phyloP scores from a whole-genome alignment of 2,797 vertebrate genomes.

The Diceros bicornis region DNA sequence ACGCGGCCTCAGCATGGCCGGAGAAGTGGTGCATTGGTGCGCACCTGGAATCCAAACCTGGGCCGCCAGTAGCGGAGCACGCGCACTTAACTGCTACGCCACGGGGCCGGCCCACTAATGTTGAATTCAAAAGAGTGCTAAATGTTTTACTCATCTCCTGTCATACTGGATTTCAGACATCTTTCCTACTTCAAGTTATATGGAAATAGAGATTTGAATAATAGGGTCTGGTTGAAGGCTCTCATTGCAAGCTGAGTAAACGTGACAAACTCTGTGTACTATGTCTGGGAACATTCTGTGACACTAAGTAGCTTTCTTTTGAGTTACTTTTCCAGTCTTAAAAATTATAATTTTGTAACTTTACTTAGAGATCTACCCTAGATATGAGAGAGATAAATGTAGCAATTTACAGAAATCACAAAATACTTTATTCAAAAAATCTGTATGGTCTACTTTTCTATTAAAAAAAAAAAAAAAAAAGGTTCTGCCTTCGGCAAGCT shows the following conservation, averaged over 20 bases:
- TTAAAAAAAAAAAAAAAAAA: not conserved
- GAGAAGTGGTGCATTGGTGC: too few relatives aligned
- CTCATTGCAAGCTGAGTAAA: slow-evolving; percentile 26
- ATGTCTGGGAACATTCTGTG: slow-evolving; percentile 1
- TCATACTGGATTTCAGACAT: not conserved
- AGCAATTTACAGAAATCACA: slow-evolving; percentile 34
- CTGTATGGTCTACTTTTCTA: not conserved
- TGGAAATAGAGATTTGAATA: slow-evolving; percentile 32
- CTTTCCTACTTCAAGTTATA: not conserved
- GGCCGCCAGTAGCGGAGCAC: too few relatives aligned
- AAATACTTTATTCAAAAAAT: slow-evolving; percentile 34
- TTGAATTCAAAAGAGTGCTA: slow-evolving; percentile 13
- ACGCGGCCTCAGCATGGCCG: too few relatives aligned
- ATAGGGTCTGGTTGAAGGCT: not conserved
- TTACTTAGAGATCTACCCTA: slow-evolving; percentile 41
- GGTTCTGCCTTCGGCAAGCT: not conserved
- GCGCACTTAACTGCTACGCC: too few relatives aligned
- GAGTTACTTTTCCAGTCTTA: slow-evolving; percentile 50
- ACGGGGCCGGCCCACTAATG: not conserved
- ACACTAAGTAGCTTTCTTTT: slow-evolving; percentile 33
- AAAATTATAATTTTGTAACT: slow-evolving; percentile 61
- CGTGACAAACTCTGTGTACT: not conserved
- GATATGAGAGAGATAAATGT: not conserved
- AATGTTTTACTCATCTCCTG: not conserved
- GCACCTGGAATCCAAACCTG: too few relatives aligned